Percentiles rank a stretch among this genome's conserved stretches.
Evolutionary conservation across 2,113 vertebrate genomes (phyloP).

Genomic region (Onychostruthus taczanowskii): DNA sequence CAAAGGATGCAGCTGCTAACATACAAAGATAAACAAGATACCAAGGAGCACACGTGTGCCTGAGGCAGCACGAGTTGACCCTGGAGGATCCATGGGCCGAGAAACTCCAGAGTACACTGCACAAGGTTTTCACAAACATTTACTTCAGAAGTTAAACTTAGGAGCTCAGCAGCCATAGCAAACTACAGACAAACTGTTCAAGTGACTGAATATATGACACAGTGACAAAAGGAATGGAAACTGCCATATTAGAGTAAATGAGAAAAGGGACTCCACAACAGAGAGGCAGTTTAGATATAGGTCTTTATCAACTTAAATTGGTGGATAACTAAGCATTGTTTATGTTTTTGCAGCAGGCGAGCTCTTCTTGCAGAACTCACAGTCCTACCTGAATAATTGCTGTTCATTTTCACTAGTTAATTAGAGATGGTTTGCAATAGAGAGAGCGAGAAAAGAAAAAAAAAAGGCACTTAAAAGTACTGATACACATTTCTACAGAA

Average conservation of each 20-base stretch:
- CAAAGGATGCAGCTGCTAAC: not conserved
- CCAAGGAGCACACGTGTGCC: not conserved
- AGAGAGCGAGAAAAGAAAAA: not conserved
- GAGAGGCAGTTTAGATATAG: not conserved
- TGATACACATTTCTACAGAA: not conserved
- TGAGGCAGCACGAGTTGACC: not conserved
- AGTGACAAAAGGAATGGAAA: not conserved
- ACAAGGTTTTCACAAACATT: not conserved
- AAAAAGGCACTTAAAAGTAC: not conserved
- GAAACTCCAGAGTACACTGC: not conserved
- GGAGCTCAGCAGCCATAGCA: not conserved
- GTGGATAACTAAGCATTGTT: not conserved
- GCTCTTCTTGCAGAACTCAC: not conserved
- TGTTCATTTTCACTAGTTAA: not conserved
- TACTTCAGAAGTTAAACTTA: not conserved
- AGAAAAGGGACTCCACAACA: not conserved
- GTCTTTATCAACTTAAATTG: not conserved
- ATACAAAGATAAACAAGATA: slow-evolving; percentile 17
- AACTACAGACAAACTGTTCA: not conserved
- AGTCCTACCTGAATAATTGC: not conserved
- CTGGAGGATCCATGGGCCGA: not conserved
- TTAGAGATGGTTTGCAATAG: not conserved
- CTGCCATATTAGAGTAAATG: not conserved
- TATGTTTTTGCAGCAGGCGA: not conserved
- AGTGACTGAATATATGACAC: not conserved